Base-by-base conservation (phyloP, 2,797 vertebrate genomes). In the Parauchenoglanis punctatus region DNA sequence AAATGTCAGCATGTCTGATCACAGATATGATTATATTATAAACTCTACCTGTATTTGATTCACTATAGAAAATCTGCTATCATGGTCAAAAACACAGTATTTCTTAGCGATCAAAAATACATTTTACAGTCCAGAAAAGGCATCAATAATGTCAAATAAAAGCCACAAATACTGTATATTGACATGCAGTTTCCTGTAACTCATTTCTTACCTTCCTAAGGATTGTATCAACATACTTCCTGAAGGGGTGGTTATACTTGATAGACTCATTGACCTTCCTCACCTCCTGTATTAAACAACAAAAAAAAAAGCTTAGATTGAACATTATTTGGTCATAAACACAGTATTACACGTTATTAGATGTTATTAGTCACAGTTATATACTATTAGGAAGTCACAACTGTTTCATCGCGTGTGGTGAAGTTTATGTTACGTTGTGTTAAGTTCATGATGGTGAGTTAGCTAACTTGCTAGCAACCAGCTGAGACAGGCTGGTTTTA, bases 161-260 rank as follows among this genome's bases (percentile, higher is more conserved):
- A 23, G 1, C 10, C 7, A 6, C 56, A 52, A 31, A 77, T 54
- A 23, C 77, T 61, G 11, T 20, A 58, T 6, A 75, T 28, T 54
- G 12, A 54, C n/a, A 49, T 49, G 25, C 7, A 54, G 75, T 77
- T 80, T 58, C 28, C 7, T 77, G 25, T 54, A 20, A 76, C 10
- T 59, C 8, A 63, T 23, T 44, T 86, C 90, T 93, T 93, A 99
- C 98, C 95, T 99, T 99, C 91, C 97, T 96, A 85, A 99, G 95
- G 87, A 99, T 97, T 1, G 98, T 99, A 88, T 99, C 98, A 82
- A 99, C 96, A 90, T 94, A 97, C 91, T 98, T 99, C 94, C 98
- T 97, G 92, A 99, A 92, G 0, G 97, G 98, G 54, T 99, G 97
- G 91, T 99, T 99, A 90, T 99, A 99, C 91, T 99, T 99, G 92